Conservation (phyloP, 2,888 invertebrate genomes). For the Rhagium mordax region DNA sequence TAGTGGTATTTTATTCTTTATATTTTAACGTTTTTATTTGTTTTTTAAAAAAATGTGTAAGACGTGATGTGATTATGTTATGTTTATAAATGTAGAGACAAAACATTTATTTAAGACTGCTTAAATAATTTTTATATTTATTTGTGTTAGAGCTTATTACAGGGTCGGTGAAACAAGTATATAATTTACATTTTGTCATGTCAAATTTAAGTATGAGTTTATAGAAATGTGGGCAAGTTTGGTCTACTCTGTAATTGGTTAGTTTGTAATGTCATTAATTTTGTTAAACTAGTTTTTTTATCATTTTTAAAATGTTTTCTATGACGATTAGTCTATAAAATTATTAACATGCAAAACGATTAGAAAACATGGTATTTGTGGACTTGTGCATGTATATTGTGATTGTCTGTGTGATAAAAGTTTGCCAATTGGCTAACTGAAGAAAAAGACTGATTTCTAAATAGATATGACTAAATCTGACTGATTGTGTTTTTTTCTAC, state of each 20-base stretch:
- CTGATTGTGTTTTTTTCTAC: conserved; percentile 35
- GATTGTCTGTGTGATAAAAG: conserved; percentile 69
- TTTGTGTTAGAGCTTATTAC: conserved; percentile 1
- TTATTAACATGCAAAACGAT: conserved; percentile 22
- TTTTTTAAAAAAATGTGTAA: conserved; percentile 16
- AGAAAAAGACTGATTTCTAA: conserved; percentile 69
- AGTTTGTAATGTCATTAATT: conserved; percentile 18
- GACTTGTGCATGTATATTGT: conserved; percentile 65
- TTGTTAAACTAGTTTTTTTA: conserved; percentile 21
- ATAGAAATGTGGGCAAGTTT: background rate
- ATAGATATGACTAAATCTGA: conserved; percentile 49
- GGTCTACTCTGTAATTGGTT: conserved; percentile 7
- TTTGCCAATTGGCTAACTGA: conserved; percentile 64
- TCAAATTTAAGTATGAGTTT: background rate
- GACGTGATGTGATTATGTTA: conserved; percentile 24
- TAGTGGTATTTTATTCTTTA: conserved; percentile 29
- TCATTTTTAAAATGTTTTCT: conserved; percentile 28
- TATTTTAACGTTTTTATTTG: conserved; percentile 24
- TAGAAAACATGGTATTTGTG: conserved; percentile 54
- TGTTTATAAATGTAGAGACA: conserved; percentile 8
- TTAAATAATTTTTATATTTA: conserved; percentile 20
- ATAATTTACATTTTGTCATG: conserved; percentile 7
- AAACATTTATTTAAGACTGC: conserved; percentile 32
- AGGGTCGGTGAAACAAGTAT: background rate
- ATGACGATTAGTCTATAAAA: conserved; percentile 14